Evolutionary conservation across 2,797 vertebrate species (phyloP).

Genomic region (Erpetoichthys calabaricus): DNA sequence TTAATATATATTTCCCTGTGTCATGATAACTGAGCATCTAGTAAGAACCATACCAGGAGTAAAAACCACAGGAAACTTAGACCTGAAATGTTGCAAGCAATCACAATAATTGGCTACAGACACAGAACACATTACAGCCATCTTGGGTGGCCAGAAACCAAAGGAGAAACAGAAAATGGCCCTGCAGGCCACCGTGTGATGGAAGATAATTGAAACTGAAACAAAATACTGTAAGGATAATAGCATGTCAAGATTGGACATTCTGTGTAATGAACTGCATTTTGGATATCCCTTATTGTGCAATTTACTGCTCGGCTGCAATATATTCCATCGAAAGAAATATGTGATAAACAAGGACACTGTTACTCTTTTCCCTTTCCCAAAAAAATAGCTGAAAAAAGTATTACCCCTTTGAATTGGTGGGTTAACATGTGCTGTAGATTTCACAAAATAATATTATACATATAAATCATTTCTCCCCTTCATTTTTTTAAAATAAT

Average conservation of each 20-base stretch:
- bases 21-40: conserved; percentile 30
- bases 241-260: conserved; percentile 53
- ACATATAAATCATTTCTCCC: too few species aligned
- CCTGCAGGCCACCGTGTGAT: conserved; percentile 44
- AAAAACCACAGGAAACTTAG: conserved; percentile 18
- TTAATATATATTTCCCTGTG: conserved; percentile 10
- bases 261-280: conserved; percentile 58
- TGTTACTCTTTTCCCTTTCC: too few species aligned
- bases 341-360: background rate
- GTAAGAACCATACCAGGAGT: conserved; percentile 31
- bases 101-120: conserved; percentile 25
- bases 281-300: conserved; percentile 51
- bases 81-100: conserved; percentile 37
- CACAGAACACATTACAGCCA: conserved; percentile 25
- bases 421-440: too few species aligned
- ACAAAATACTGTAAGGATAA: conserved; percentile 58
- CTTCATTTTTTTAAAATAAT: too few species aligned
- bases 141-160: conserved; percentile 28
- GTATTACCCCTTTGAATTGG: too few species aligned
- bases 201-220: conserved; percentile 67
- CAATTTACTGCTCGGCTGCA: conserved; percentile 40
- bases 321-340: conserved; percentile 1
- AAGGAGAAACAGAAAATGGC: conserved; percentile 20
- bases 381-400: too few species aligned
- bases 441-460: too few species aligned